Percentiles rank a stretch among this genome's conserved stretches.
Conservation (phyloP, 2,797 vertebrate species). For the Poecilia wingei region DNA sequence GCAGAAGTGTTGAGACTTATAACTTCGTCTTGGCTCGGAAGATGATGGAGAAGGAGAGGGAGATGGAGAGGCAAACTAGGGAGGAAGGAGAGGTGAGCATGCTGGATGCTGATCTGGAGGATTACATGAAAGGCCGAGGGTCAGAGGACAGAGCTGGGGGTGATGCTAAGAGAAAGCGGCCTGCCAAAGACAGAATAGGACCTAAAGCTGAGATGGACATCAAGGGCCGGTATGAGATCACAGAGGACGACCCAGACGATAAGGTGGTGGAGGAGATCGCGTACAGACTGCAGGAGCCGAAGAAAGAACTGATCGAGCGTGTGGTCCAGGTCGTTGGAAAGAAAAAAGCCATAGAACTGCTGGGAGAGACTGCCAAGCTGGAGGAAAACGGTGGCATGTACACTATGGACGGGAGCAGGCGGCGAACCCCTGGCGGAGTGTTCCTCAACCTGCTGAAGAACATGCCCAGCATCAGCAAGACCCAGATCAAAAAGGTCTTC, state of each 20-base stretch:
- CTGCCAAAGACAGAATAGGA: slow-evolving; percentile 87
- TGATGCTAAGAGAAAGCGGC: slow-evolving; percentile 88
- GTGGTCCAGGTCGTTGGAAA: slow-evolving; percentile 87
- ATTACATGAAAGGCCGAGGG: slow-evolving; percentile 85
- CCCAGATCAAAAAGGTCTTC: slow-evolving; percentile 92
- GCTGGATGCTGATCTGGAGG: slow-evolving; percentile 89
- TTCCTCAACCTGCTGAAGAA: slow-evolving; percentile 95
- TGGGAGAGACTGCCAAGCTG: slow-evolving; percentile 90
- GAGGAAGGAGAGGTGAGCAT: slow-evolving; percentile 73
- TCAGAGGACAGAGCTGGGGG: slow-evolving; percentile 71
- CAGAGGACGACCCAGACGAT: slow-evolving; percentile 87
- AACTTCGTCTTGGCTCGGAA: slow-evolving; percentile 94
- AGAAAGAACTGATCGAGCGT: slow-evolving; percentile 90
- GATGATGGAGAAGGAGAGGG: slow-evolving; percentile 85
- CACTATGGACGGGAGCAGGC: slow-evolving; percentile 92
- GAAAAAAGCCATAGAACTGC: slow-evolving; percentile 91
- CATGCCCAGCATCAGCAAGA: slow-evolving; percentile 87
- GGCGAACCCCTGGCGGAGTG: slow-evolving; percentile 95
- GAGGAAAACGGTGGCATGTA: slow-evolving; percentile 92
- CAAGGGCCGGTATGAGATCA: slow-evolving; percentile 89
- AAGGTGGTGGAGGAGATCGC: slow-evolving; percentile 93
- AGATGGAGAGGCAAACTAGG: slow-evolving; percentile 70
- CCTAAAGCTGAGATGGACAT: slow-evolving; percentile 89
- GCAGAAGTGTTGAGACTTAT: slow-evolving; percentile 94
- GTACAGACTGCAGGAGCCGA: slow-evolving; percentile 92